These are phyloP conservation scores for Imbricaverruca yamaguchii DNA, from an alignment of 2,888 invertebrate genomes.

Conservation along the genomic window DNA sequence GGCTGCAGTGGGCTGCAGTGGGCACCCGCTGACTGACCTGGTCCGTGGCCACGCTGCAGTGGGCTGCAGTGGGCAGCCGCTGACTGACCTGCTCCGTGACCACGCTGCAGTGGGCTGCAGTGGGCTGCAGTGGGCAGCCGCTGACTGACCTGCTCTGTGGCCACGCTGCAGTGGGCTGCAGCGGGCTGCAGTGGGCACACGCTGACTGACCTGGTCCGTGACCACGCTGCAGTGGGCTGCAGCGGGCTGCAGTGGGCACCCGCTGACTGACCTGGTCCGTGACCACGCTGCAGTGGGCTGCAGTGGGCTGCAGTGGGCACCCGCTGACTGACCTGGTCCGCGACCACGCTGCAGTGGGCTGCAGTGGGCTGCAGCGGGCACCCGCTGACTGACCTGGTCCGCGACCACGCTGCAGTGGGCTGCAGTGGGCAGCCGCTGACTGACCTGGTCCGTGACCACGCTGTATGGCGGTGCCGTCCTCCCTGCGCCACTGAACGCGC, in stretches of 20 bases:
- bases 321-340: constrained; percentile 72
- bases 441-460: constrained; percentile 80
- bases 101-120: constrained; percentile 77
- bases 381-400: constrained; percentile 66
- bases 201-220: no score
- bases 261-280: constrained; percentile 63
- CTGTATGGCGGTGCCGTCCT: constrained; percentile 79
- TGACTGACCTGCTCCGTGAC: constrained; percentile 68
- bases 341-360: constrained; percentile 64
- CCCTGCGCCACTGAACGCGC: constrained; percentile 85
- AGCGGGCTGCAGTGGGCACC: constrained; percentile 57
- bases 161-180: constrained; percentile 80
- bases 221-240: no score
- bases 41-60: no score
- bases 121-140: constrained; percentile 69
- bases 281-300: constrained; percentile 61
- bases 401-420: constrained; percentile 76
- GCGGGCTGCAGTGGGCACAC: constrained; percentile 50
- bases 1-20: constrained; percentile 69
- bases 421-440: constrained; percentile 67
- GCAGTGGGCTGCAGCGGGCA: constrained; percentile 77
- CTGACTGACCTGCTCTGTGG: constrained; percentile 64
- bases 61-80: no score
- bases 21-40: no score
- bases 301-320: constrained; percentile 77